A percentile compares a stretch with the other conserved stretches of the same genome.
phyloP scores from a whole-genome alignment of 2,888 invertebrate species.

The Ectemnius lituratus region DNA sequence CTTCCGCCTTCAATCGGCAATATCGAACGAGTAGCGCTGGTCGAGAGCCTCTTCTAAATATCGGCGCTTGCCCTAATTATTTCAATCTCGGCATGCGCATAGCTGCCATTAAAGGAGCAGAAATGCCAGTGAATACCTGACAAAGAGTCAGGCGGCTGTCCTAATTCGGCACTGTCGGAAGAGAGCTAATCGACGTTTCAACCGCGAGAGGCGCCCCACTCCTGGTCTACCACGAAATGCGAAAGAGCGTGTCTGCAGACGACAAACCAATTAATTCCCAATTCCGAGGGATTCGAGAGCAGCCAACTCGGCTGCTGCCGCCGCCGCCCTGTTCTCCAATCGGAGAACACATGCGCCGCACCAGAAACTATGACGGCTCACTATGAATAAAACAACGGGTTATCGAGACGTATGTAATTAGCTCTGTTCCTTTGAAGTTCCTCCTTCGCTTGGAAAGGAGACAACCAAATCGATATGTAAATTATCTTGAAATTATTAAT shows the following conservation, averaged over 20 bases:
- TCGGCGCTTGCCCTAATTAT: no score
- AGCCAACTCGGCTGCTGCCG: conserved; percentile 26
- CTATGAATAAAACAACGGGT: conserved; percentile 10
- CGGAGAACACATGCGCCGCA: conserved; percentile 32
- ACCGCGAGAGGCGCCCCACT: conserved; percentile 1
- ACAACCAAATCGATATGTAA: no score
- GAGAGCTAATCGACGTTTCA: conserved; percentile 29
- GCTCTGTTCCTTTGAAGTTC: no score
- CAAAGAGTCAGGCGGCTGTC: not conserved
- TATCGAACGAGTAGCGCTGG: no score
- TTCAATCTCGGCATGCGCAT: not conserved
- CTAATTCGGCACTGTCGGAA: conserved; percentile 18
- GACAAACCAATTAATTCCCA: conserved; percentile 60
- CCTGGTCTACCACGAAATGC: conserved; percentile 28
- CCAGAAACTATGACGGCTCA: conserved; percentile 4
- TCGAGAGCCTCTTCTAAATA: no score
- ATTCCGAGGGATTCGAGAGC: conserved; percentile 49
- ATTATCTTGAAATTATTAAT: no score
- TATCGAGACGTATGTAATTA: no score
- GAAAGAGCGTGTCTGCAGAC: conserved; percentile 52
- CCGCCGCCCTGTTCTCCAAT: conserved; percentile 36
- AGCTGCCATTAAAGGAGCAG: no score
- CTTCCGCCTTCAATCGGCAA: no score
- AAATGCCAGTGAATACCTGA: conserved; percentile 1
- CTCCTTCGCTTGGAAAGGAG: no score